A percentile compares a stretch with the other conserved stretches of the same genome.
Evolutionary conservation across 2,797 vertebrate species (phyloP).

Genomic region (Cuniculus paca): DNA sequence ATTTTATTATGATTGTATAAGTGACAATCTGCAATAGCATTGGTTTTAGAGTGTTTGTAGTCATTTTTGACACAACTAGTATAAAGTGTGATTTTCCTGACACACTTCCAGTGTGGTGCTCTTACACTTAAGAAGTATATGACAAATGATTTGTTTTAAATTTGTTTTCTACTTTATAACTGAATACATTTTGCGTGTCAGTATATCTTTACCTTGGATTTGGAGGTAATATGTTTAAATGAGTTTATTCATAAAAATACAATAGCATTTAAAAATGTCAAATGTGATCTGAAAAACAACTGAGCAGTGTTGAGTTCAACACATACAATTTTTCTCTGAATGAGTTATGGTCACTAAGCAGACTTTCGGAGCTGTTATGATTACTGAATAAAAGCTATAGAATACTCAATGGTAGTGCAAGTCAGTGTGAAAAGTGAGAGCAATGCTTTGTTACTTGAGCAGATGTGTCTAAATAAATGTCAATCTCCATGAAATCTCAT

Average conservation of each 20-base stretch:
- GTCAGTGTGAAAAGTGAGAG: slow-evolving; percentile 15
- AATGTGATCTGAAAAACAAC: slow-evolving; percentile 51
- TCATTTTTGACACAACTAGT: neutral
- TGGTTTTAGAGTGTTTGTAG: neutral
- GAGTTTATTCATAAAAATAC: slow-evolving; percentile 38
- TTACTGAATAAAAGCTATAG: slow-evolving; percentile 1
- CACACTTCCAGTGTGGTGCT: neutral
- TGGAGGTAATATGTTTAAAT: slow-evolving; percentile 52
- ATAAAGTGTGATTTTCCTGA: neutral
- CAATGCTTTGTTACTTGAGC: slow-evolving; percentile 4
- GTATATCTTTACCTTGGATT: neutral
- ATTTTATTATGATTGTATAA: neutral
- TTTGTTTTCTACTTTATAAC: slow-evolving; percentile 32
- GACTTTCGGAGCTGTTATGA: slow-evolving; percentile 10
- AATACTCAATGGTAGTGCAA: slow-evolving; percentile 6
- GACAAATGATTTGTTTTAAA: neutral
- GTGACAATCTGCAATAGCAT: neutral
- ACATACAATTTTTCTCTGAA: slow-evolving; percentile 65
- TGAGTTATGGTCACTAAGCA: slow-evolving; percentile 64
- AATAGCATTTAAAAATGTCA: slow-evolving; percentile 64
- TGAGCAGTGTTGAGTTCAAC: slow-evolving; percentile 53
- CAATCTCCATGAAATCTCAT: slow-evolving; percentile 2
- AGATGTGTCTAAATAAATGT: slow-evolving; percentile 59
- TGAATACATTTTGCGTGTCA: neutral
- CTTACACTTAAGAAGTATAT: neutral